phyloP scores from a whole-genome alignment of 2,113 vertebrate genomes.

The Datnioides undecimradiatus region DNA sequence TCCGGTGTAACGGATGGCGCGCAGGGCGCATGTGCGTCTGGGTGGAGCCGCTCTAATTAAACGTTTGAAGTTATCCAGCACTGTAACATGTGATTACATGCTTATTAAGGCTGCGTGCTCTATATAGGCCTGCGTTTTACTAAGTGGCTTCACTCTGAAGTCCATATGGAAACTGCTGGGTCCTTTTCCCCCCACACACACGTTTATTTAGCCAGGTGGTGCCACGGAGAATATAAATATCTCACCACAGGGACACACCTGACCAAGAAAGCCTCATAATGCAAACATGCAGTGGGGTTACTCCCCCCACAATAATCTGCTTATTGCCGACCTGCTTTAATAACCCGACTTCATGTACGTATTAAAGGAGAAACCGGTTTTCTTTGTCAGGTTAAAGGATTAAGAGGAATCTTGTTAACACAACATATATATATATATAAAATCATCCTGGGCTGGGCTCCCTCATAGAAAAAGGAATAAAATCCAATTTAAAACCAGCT shows the following conservation, averaged over 20 bases:
- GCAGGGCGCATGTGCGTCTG: conserved; percentile 48
- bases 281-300: conserved; percentile 15
- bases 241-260: conserved; percentile 21
- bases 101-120: conserved; percentile 17
- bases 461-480: not conserved
- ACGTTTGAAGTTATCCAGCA: conserved; percentile 37
- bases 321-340: conserved; percentile 2
- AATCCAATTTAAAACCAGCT: too few species aligned
- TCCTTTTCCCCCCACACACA: not conserved
- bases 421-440: not conserved
- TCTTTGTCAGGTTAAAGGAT: not conserved
- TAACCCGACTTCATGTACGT: not conserved
- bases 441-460: not conserved
- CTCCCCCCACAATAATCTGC: not conserved
- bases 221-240: conserved; percentile 42
- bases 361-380: not conserved
- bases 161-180: not conserved
- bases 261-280: conserved; percentile 18
- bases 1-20: conserved; percentile 9
- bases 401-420: conserved; percentile 11
- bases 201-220: conserved; percentile 61
- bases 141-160: conserved; percentile 1
- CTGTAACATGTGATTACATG: conserved; percentile 49
- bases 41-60: conserved; percentile 67
- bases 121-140: conserved; percentile 5